phyloP scores from a whole-genome alignment of 2,797 vertebrate species.

The Rachycentron canadum region DNA sequence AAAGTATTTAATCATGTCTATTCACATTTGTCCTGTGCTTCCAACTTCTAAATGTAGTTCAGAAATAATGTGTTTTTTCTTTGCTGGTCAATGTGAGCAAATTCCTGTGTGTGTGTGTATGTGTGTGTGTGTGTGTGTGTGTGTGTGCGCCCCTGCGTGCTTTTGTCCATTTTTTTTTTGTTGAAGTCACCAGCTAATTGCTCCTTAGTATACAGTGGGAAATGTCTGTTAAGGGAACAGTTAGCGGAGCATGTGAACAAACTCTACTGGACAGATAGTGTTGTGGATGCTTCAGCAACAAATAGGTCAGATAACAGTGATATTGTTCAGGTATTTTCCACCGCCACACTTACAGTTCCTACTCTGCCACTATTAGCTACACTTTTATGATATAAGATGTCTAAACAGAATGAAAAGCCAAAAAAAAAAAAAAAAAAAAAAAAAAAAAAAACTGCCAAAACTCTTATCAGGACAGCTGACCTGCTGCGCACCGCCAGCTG shows the following conservation, averaged over 20 bases:
- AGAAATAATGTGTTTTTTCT: neutral
- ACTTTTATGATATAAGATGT: conserved; percentile 11
- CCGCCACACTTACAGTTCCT: neutral
- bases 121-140: neutral
- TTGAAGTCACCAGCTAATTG: conserved; percentile 55
- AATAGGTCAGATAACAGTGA: conserved; percentile 53
- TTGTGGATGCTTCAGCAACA: conserved; percentile 39
- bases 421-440: conserved; percentile 16
- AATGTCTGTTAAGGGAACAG: conserved; percentile 66
- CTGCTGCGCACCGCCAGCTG: conserved; percentile 22
- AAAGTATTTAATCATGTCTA: neutral
- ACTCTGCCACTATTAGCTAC: neutral
- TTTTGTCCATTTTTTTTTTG: conserved; percentile 26
- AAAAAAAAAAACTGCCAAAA: conserved; percentile 1
- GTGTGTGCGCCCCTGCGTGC: neutral
- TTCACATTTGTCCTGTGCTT: neutral
- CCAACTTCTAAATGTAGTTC: neutral
- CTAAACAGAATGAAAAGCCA: conserved; percentile 3
- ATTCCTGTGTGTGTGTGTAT: neutral
- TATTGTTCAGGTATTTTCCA: conserved; percentile 27
- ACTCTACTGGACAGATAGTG: conserved; percentile 33
- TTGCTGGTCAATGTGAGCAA: too few relatives aligned
- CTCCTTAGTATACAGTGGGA: conserved; percentile 52
- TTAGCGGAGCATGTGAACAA: conserved; percentile 60
- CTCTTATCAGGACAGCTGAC: conserved; percentile 37